Conservation (phyloP, 2,888 invertebrate species). For the Sesamia inferens region DNA sequence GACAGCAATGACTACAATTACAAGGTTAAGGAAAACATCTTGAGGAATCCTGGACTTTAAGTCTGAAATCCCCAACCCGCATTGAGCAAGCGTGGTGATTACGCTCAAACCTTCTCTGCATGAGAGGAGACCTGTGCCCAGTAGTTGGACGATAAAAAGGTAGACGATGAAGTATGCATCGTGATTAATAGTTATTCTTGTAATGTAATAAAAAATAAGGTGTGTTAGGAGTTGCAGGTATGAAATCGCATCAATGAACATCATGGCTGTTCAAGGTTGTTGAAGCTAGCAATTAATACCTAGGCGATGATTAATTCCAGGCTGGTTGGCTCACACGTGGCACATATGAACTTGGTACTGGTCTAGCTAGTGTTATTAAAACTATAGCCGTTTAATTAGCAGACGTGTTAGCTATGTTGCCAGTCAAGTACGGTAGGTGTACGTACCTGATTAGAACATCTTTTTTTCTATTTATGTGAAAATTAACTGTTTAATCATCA, state of each 20-base stretch:
- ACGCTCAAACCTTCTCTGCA: too few relatives aligned
- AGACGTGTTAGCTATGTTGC: constrained; percentile 3
- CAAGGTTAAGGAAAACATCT: too few relatives aligned
- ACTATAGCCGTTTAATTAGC: constrained; percentile 30
- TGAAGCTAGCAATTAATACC: constrained; percentile 54
- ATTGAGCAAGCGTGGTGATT: too few relatives aligned
- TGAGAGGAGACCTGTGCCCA: too few relatives aligned
- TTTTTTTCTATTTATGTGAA: neutral
- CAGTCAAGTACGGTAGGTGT: neutral
- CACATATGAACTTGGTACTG: constrained; percentile 7
- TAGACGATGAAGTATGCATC: too few relatives aligned
- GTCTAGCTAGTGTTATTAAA: constrained; percentile 38
- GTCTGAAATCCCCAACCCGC: too few relatives aligned
- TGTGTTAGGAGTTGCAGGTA: constrained; percentile 21
- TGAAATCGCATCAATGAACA: constrained; percentile 51
- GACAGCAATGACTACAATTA: too few relatives aligned
- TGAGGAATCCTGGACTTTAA: too few relatives aligned
- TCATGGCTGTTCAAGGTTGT: constrained; percentile 52
- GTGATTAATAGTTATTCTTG: constrained; percentile 12
- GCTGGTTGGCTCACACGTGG: constrained; percentile 40
- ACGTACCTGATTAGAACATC: neutral
- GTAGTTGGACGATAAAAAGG: too few relatives aligned
- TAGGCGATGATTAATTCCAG: constrained; percentile 49
- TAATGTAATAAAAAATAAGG: constrained; percentile 28
- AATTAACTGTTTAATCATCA: neutral